Base-by-base conservation (phyloP, 2,113 vertebrate genomes). In the Paedocypris sp. region DNA sequence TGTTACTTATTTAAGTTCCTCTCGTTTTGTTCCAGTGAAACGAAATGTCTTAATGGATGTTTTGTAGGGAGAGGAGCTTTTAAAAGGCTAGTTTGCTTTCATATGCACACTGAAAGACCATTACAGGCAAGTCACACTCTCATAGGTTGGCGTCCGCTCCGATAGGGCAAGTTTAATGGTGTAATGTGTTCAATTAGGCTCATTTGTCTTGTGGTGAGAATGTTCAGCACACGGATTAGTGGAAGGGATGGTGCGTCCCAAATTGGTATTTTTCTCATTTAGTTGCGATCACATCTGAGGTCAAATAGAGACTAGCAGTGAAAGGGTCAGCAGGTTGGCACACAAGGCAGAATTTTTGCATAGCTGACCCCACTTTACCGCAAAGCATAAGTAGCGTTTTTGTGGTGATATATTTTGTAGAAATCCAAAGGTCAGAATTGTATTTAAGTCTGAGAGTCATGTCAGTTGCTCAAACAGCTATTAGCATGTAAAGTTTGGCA, bases 1-100 rank as follows among this genome's bases (percentile, higher is more conserved):
- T 67, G 68, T 70, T 64, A 73, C 68, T 63, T 70, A 68, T 68
- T 70, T 60, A 49, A 64, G 68, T 65, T 39, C 43, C 67, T 73
- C 62, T 51, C 60, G 15, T 48, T 60, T 64, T 36, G 49, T 62
- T 16, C 11, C 39, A 33, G 32, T 15, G 42, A 51, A 67, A 60
- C 53, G 58, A 60, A 67, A 52, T 53, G 57, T 60, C 56, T 60
- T 53, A 66, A 66, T 66, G 64, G 64, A 67, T 51, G 39, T 67
- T 67, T 36, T 43, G 29, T 23, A 13, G 49, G 49, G 26, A 41
- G 60, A 28, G 35, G 38, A 26, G 48, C 46, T 48, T 45, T 57
- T 41, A 58, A 38, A 49, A 33, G 45, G 46, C 12, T 25, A 25
- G 63, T 66, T 67, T 60, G 63, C 63, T 64, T 74, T 74, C 62